Base-by-base conservation (phyloP, 2,113 vertebrate species). In the rabbit (Oryctolagus cuniculus) region DNA sequence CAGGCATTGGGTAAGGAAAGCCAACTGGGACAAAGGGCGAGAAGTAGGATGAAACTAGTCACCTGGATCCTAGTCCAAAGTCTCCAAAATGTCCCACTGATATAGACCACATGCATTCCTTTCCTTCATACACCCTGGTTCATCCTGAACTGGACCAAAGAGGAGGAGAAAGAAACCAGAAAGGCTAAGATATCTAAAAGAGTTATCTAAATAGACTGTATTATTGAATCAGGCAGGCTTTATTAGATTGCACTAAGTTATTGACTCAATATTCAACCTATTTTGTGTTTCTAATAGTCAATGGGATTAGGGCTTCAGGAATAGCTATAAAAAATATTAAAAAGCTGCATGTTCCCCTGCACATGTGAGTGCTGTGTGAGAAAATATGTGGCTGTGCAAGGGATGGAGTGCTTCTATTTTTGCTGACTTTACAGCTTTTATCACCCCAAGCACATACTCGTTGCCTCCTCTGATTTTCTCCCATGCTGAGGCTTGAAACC, bases 361-460 rank as follows among this genome's bases (percentile, higher is more conserved):
- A 92, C 58, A 72, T 86, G 55, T 66, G 34, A 93, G 79, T 63
- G 58, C 92, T 53, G 11, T 63, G 61, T 86, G 78, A 95, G 36
- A 82, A 96, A 87, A 90, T 44, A 93, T 24, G 64, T 74, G 88
- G 82, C 70, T 74, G 72, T 61, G 63, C 25, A 70, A 53, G 64
- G 79, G 58, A 64, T 83, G 29, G n/a, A 61, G 36, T 21, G 51
- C 82, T 91, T 79, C 94, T 95, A 89, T 95, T 95, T 95, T 73
- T 95, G 93, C 83, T 90, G 83, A 89, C 74, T 80, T 89, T 69
- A 90, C 88, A 93, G 70, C 85, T 94, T 95, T 96, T 89, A 74
- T 95, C 92, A 91, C 44, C 75, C 64, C 79, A 94, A 90, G 64
- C 79, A 63, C 78, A 90, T 36, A 86, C 61, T 93, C 85, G 92